These are phyloP conservation scores for Dysmachus trigonus DNA, from an alignment of 2,888 invertebrate genomes.

Conservation along the genomic window DNA sequence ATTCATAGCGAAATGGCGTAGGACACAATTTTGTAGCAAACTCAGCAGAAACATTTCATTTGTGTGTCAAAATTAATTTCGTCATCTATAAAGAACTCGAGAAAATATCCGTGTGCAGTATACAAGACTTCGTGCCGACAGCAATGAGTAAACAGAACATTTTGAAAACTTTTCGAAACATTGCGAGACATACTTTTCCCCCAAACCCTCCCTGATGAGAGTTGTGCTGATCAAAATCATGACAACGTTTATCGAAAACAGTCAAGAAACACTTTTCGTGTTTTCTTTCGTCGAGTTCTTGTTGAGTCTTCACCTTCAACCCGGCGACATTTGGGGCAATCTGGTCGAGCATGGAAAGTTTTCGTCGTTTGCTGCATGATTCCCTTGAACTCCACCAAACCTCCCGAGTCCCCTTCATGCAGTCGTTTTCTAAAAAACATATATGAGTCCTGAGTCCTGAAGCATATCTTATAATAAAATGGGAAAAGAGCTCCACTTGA, in stretches of 20 bases:
- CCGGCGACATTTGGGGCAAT: background rate
- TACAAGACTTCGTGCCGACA: background rate
- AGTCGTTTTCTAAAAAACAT: background rate
- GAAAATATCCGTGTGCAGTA: background rate
- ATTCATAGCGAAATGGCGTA: background rate
- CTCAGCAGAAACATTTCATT: background rate
- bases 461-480: background rate
- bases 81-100: background rate
- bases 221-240: background rate
- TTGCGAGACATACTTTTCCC: background rate
- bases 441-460: background rate
- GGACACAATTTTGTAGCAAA: background rate
- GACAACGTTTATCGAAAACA: background rate
- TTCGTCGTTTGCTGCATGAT: background rate
- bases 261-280: background rate
- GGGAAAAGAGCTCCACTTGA: background rate
- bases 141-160: background rate
- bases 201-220: background rate
- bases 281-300: background rate
- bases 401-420: background rate
- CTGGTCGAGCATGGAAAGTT: background rate
- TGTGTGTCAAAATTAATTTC: background rate
- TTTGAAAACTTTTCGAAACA: background rate
- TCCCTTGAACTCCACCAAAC: background rate
- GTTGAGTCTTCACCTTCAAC: background rate